Evolutionary conservation across 30 jellyfish, hydroid and myxozoan genomes (phyloP), one percentile per base, ranked within the genome.

Genomic region (Rhopilema esculentum): DNA sequence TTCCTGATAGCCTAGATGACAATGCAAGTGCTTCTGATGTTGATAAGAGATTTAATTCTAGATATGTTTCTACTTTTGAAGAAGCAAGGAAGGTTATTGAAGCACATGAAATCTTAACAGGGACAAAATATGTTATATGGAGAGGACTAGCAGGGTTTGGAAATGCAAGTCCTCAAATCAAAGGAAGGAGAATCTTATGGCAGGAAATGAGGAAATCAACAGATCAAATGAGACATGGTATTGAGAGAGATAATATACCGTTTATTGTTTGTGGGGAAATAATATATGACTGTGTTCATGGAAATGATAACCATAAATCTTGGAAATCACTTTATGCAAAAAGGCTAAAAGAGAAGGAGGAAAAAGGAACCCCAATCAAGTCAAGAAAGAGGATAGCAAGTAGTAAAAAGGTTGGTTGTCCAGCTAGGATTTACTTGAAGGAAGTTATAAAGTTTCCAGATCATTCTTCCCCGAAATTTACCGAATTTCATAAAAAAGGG

Each of bases 71-170:
- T 9, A 80, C 72, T 8, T 19, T 80, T 28, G 90, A 80, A 17
- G 90, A 80, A 24, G 90, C 90, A 8, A 79, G 90, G 53, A 80
- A 80, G 20, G 90, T 80, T 0, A 80, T 80, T 61, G 90, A 80
- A 28, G 90, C 90, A 64, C 90, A 80, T 80, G 90, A 80, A 66
- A 80, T 80, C n/a, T 32, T 80, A 80, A 80, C 90, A 19, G 90
- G 90, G 32, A 80, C 90, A 65, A 80, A 80, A 27, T 80, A 80
- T 80, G 90, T 80, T 33, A n/a, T 80, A 27, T 80, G 90, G 90
- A 80, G 90, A 29, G 90, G 90, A 22, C 49, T 80, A 64, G 32
- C 90, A 51, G 82, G 90, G 1, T 80, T 80, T 65, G 90, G 90
- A 80, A 80, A 29, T 65, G 65, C 81, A 20, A 29, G 81, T 18